phyloP scores from a whole-genome alignment of 2,888 invertebrate genomes.

The Amiota mariae region DNA sequence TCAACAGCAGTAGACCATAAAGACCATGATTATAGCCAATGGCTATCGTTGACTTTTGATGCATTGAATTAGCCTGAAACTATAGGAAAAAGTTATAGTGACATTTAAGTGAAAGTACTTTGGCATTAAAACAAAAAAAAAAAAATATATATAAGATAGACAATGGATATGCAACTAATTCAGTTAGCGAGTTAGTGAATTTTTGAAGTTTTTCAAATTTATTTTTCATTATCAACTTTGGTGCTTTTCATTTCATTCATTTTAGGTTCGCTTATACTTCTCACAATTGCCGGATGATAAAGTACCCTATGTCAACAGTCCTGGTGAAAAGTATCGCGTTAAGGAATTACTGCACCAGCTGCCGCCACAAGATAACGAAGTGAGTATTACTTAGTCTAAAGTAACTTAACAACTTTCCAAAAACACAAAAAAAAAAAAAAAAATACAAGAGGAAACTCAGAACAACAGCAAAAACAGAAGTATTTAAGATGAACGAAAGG shows the following conservation, averaged over 20 bases:
- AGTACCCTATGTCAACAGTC: constrained; percentile 96
- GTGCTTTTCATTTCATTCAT: neutral
- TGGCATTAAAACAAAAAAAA: neutral
- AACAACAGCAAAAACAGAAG: neutral
- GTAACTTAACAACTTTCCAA: constrained; percentile 5
- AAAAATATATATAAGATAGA: neutral
- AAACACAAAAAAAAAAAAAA: neutral
- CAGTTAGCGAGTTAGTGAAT: neutral
- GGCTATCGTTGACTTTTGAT: constrained; percentile 22
- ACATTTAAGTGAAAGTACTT: constrained; percentile 16
- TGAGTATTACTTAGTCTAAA: constrained; percentile 63
- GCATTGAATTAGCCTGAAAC: neutral
- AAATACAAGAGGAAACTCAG: neutral
- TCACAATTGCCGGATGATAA: constrained; percentile 96
- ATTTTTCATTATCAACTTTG: neutral
- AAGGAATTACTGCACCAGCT: constrained; percentile 95
- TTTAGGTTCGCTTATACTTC: constrained; percentile 96
- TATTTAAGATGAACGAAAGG: constrained; percentile 12
- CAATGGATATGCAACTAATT: neutral
- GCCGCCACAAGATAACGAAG: constrained; percentile 97
- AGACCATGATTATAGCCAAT: neutral
- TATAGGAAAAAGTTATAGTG: neutral
- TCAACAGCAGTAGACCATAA: neutral
- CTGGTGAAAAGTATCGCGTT: constrained; percentile 93
- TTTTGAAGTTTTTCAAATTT: neutral